phyloP scores from a whole-genome alignment of 1,140 invertebrate genomes.

The Rhynchophorus ferrugineus region DNA sequence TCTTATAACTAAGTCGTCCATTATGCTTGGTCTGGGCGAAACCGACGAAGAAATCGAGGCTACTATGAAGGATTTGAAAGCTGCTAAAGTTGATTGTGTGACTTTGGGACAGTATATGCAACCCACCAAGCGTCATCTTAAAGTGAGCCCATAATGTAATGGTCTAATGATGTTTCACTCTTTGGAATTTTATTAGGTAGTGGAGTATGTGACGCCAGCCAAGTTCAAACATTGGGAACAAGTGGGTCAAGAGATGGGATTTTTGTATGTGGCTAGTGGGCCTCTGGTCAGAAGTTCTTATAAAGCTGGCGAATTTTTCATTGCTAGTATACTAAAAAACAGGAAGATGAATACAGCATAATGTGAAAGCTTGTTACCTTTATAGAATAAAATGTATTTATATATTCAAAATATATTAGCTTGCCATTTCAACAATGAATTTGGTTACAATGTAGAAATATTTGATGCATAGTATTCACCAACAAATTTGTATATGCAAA shows the following conservation, averaged over 20 bases:
- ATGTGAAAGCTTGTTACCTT: neutral
- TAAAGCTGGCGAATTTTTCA: conserved; percentile 91
- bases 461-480: no score
- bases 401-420: no score
- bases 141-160: conserved; percentile 51
- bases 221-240: conserved; percentile 91
- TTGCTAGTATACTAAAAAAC: conserved; percentile 69
- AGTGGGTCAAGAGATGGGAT: conserved; percentile 79
- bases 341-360: conserved; percentile 32
- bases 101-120: conserved; percentile 99
- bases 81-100: conserved; percentile 82
- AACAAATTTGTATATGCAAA: neutral
- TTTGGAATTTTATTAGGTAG: conserved; percentile 37
- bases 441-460: no score
- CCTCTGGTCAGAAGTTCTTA: conserved; percentile 96
- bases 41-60: conserved; percentile 82
- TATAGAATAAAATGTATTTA: neutral
- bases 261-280: conserved; percentile 95
- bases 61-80: conserved; percentile 76
- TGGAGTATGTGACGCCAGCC: conserved; percentile 94
- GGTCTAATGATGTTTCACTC: no score
- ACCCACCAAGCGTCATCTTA: conserved; percentile 92
- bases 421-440: no score
- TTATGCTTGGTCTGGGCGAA: conserved; percentile 97
- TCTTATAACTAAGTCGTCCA: conserved; percentile 94